These are phyloP conservation scores for Pyrgilauda ruficollis DNA, from an alignment of 2,113 vertebrate species.

Conservation along the genomic window DNA sequence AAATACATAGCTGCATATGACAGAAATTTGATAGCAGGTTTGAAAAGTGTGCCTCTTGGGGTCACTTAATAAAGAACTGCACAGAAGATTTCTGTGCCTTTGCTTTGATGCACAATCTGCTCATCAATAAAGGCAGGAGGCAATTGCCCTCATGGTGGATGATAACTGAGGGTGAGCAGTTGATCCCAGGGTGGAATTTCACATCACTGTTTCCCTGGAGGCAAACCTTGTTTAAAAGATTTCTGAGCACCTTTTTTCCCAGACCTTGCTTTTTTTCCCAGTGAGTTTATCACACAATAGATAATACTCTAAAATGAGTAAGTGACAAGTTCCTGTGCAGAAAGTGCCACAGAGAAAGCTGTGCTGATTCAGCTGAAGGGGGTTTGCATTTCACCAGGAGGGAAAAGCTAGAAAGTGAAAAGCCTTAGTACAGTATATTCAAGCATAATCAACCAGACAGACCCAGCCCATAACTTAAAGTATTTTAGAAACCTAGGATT, in stretches of 20 bases:
- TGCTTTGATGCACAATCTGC: not conserved
- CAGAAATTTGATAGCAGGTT: not conserved
- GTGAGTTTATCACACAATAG: not conserved
- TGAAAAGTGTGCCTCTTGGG: not conserved
- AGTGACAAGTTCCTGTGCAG: not conserved
- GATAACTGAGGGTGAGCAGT: not conserved
- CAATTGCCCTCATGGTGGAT: not conserved
- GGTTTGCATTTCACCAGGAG: not conserved
- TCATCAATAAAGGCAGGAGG: not conserved
- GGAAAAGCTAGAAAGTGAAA: not conserved
- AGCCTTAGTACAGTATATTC: not conserved
- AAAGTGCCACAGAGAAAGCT: not conserved
- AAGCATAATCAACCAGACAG: not conserved
- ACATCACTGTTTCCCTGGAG: not conserved
- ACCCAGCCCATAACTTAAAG: not conserved
- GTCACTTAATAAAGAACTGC: not conserved
- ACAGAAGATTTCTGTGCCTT: not conserved
- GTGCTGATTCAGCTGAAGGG: not conserved
- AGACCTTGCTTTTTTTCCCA: not conserved
- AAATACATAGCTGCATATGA: not conserved
- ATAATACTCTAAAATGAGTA: not conserved
- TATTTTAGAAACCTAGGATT: not conserved
- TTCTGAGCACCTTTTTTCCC: not conserved
- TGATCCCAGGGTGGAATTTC: not conserved
- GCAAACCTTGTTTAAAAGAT: not conserved